phyloP scores from a whole-genome alignment of 2,113 vertebrate species.

The Tenebrosternarchus preto region DNA sequence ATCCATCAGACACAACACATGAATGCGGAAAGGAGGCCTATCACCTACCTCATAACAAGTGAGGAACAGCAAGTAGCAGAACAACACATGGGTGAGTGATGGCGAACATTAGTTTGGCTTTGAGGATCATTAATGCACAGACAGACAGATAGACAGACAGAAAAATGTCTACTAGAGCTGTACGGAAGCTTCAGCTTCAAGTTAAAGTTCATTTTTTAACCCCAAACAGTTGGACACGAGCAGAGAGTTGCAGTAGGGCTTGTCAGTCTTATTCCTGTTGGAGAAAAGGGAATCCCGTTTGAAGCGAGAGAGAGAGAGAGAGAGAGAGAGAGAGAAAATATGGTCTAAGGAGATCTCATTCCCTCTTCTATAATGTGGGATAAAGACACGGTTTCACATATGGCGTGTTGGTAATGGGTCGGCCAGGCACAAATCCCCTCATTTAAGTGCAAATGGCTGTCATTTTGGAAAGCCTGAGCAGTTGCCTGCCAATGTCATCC shows the following conservation, averaged over 20 bases:
- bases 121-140: constrained; percentile 33
- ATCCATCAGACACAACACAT: constrained; percentile 56
- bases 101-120: constrained; percentile 33
- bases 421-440: constrained; percentile 89
- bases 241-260: constrained; percentile 50
- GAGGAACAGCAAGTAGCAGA: constrained; percentile 31
- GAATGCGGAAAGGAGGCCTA: constrained; percentile 47
- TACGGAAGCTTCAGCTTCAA: constrained; percentile 2
- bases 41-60: constrained; percentile 52
- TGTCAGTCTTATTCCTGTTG: constrained; percentile 48
- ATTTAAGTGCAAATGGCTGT: constrained; percentile 96
- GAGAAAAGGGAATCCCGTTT: constrained; percentile 37
- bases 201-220: constrained; percentile 52
- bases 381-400: constrained; percentile 91
- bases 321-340: constrained; percentile 72
- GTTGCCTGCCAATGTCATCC: constrained; percentile 69
- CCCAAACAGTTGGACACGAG: constrained; percentile 49
- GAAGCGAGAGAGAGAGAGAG: constrained; percentile 21
- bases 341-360: constrained; percentile 88
- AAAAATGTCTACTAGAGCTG: background rate
- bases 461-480: constrained; percentile 69
- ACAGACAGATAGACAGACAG: background rate
- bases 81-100: constrained; percentile 31
- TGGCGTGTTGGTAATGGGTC: constrained; percentile 88
- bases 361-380: constrained; percentile 87